Conservation (phyloP, 92 coral and sea anemone species). For the Muricea muricata region DNA sequence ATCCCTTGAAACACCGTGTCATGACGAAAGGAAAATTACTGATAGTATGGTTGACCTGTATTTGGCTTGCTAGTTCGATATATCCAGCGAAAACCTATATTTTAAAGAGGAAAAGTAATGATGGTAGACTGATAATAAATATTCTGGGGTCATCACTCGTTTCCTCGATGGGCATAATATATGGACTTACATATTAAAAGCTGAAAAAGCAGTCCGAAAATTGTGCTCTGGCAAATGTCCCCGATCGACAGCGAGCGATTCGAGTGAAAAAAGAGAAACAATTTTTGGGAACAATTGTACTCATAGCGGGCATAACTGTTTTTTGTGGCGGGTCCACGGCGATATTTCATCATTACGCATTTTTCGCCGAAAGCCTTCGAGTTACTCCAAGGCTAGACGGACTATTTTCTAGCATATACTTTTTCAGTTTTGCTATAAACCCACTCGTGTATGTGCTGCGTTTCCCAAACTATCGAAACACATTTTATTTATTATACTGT, state of each 20-base stretch:
- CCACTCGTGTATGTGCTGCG: constrained; percentile 1
- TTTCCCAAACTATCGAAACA: neutral
- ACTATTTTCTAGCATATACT: neutral
- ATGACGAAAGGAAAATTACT: neutral
- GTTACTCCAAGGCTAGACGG: neutral
- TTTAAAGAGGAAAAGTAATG: neutral
- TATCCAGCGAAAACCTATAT: neutral
- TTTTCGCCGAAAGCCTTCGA: neutral
- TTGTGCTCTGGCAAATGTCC: neutral
- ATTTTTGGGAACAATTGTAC: neutral
- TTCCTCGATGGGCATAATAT: neutral
- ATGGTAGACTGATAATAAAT: neutral
- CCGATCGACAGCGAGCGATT: neutral
- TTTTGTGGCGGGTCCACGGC: neutral
- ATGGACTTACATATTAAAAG: neutral
- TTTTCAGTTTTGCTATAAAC: neutral
- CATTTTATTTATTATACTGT: neutral
- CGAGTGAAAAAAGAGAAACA: neutral
- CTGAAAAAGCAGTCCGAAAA: neutral
- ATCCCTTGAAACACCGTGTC: neutral
- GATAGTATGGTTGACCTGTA: neutral
- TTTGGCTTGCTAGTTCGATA: neutral
- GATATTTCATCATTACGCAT: neutral
- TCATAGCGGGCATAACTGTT: neutral
- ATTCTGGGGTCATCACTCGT: neutral